Evolutionary conservation across 2,797 vertebrate species (phyloP).

Genomic region (Steatocranus sp.): DNA sequence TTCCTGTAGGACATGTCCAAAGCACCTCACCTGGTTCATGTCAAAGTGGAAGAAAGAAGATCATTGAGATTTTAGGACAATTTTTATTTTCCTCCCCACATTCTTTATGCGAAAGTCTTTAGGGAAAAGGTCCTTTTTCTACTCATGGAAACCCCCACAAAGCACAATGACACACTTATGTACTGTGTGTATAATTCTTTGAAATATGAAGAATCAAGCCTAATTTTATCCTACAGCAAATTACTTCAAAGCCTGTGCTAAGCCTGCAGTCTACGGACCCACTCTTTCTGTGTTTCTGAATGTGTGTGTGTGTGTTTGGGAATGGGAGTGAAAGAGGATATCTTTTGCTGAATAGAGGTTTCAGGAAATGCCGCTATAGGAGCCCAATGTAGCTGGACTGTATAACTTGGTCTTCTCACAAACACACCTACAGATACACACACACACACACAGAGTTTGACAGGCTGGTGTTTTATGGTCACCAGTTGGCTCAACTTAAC

Average conservation of each 20-base stretch:
- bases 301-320: neutral
- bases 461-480: conserved; percentile 40
- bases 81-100: neutral
- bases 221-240: conserved; percentile 31
- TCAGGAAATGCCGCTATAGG: conserved; percentile 63
- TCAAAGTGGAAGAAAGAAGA: neutral
- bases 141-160: neutral
- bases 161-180: conserved; percentile 2
- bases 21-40: neutral
- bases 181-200: conserved; percentile 12
- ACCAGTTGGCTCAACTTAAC: conserved; percentile 25
- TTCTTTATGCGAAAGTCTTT: neutral
- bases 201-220: conserved; percentile 41
- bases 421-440: conserved; percentile 4
- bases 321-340: conserved; percentile 51
- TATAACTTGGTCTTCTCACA: neutral
- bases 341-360: conserved; percentile 28
- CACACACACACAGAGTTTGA: neutral
- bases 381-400: conserved; percentile 46
- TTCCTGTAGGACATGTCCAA: neutral
- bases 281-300: neutral
- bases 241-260: conserved; percentile 31
- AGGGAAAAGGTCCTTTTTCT: neutral
- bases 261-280: neutral
- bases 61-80: neutral